Percentiles rank a stretch among this genome's conserved stretches.
These are phyloP conservation scores for Musca domestica DNA, from an alignment of 1,140 invertebrate genomes.

Conservation along the genomic window DNA sequence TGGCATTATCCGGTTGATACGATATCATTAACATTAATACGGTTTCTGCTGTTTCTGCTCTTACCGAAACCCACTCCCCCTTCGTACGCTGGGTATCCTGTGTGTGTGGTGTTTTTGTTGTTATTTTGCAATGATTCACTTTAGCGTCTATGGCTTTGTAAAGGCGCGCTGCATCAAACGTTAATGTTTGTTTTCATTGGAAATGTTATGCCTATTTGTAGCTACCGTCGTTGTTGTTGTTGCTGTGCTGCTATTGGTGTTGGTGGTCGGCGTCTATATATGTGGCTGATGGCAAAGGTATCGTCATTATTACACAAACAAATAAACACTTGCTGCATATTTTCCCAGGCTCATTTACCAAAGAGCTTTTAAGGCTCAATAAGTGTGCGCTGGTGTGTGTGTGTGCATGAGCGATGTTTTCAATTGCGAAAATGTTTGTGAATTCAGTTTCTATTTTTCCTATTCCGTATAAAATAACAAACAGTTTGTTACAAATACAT, in stretches of 20 bases:
- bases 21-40: constrained; percentile 13
- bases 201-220: constrained; percentile 5
- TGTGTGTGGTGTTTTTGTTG: no score
- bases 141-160: not conserved
- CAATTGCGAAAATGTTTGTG: no score
- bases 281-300: not conserved
- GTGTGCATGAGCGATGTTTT: no score
- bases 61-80: no score
- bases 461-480: no score
- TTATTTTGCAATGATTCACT: not conserved
- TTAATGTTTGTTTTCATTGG: constrained; percentile 5
- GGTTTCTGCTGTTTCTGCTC: no score
- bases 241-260: not conserved
- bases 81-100: no score
- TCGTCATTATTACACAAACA: not conserved
- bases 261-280: not conserved
- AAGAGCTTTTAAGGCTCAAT: no score
- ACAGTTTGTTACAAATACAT: no score
- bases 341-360: constrained; percentile 9
- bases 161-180: not conserved
- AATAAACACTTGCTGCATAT: not conserved
- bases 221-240: not conserved
- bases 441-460: no score
- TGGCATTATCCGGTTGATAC: constrained; percentile 7
- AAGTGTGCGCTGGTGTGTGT: no score